phyloP scores from a whole-genome alignment of 2,797 vertebrate species.

The Schizopygopsis malacanthus region DNA sequence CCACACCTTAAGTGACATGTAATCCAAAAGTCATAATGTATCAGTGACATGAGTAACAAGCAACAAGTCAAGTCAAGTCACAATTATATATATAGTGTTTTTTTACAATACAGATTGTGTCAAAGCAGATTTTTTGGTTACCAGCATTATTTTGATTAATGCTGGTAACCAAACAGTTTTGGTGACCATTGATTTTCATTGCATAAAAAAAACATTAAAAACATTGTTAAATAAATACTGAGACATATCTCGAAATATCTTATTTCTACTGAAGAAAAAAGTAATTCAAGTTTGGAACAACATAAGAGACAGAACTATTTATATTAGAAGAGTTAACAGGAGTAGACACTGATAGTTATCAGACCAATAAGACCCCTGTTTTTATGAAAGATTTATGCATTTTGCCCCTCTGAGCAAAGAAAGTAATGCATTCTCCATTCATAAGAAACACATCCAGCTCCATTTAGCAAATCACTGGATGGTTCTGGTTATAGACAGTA shows the following conservation, averaged over 20 bases:
- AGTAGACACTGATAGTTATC: slow-evolving; percentile 46
- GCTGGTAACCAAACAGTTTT: too few relatives aligned
- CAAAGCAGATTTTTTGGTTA: too few relatives aligned
- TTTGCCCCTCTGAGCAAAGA: slow-evolving; percentile 63
- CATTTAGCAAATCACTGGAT: slow-evolving; percentile 73
- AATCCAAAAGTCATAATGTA: too few relatives aligned
- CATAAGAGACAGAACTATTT: neutral
- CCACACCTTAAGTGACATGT: too few relatives aligned
- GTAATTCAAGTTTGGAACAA: neutral
- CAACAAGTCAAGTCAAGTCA: too few relatives aligned
- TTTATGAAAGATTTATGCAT: slow-evolving; percentile 62
- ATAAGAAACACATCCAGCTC: slow-evolving; percentile 69
- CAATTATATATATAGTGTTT: too few relatives aligned
- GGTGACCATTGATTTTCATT: too few relatives aligned
- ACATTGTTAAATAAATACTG: too few relatives aligned
- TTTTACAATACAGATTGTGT: too few relatives aligned
- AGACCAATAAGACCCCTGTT: slow-evolving; percentile 33
- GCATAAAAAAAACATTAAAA: too few relatives aligned
- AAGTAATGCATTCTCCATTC: slow-evolving; percentile 74
- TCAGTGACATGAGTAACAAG: too few relatives aligned
- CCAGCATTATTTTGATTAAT: too few relatives aligned
- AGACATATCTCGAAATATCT: neutral
- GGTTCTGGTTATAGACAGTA: slow-evolving; percentile 73
- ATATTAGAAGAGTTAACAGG: slow-evolving; percentile 20
- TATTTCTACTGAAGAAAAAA: neutral